Conservation (phyloP, 2,113 vertebrate genomes). For the Pangasianodon gigas region DNA sequence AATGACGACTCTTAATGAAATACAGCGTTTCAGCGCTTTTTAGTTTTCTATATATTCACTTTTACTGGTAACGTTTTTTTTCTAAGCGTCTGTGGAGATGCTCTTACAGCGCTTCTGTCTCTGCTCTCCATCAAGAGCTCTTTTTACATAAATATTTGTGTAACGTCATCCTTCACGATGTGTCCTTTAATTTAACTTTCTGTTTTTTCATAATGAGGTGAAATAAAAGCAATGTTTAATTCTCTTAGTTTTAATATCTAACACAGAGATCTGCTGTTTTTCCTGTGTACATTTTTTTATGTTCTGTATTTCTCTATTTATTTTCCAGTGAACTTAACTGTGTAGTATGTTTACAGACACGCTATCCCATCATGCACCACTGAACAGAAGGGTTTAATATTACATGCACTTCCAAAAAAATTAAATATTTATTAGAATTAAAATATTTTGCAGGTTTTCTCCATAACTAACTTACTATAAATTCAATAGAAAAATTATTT, state of each 20-base stretch:
- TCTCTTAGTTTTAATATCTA: not conserved
- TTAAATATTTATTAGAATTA: too few species aligned
- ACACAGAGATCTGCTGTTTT: not conserved
- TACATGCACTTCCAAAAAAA: not conserved
- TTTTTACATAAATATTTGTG: not conserved
- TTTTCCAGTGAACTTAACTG: not conserved
- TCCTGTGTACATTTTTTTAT: not conserved
- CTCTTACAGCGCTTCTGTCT: not conserved
- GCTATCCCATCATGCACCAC: not conserved
- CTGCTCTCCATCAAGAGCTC: not conserved
- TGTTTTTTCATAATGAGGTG: not conserved
- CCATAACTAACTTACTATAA: too few species aligned
- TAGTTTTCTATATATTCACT: not conserved
- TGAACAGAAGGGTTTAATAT: not conserved
- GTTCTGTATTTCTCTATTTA: not conserved
- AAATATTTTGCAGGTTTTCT: too few species aligned
- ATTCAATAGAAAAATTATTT: too few species aligned
- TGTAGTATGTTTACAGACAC: not conserved
- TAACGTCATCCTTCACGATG: not conserved
- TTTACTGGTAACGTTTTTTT: not conserved
- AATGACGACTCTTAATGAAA: conserved; percentile 28
- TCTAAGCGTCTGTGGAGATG: not conserved
- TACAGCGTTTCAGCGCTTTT: not conserved
- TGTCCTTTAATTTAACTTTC: not conserved
- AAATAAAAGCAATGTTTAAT: not conserved